Evolutionary conservation across 2,888 invertebrate species (phyloP).

Genomic region (Parnassius apollo): DNA sequence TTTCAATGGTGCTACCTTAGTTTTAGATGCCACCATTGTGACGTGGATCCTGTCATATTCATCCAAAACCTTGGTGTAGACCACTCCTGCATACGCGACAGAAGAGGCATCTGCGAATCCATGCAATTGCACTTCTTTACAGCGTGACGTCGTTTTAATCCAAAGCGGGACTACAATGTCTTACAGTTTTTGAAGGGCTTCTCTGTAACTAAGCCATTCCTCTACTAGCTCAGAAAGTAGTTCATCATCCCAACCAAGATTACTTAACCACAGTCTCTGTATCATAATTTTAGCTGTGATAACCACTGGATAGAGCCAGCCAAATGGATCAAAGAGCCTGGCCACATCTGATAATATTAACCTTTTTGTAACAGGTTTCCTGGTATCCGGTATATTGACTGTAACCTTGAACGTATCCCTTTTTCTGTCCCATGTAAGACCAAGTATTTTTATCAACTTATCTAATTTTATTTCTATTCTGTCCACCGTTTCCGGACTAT

Average conservation of each 20-base stretch:
- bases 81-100: constrained; percentile 29
- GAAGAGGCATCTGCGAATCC: constrained; percentile 34
- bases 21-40: constrained; percentile 28
- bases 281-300: constrained; percentile 30
- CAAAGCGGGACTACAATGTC: neutral
- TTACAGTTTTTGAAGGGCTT: neutral
- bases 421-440: too few relatives aligned
- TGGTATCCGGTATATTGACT: too few relatives aligned
- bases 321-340: constrained; percentile 31
- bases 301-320: constrained; percentile 30
- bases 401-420: too few relatives aligned
- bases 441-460: too few relatives aligned
- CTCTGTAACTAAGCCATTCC: constrained; percentile 24
- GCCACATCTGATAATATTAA: too few relatives aligned
- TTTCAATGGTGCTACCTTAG: constrained; percentile 35
- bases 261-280: constrained; percentile 29
- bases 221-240: constrained; percentile 16
- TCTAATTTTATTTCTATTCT: too few relatives aligned
- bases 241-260: constrained; percentile 31
- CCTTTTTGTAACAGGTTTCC: too few relatives aligned
- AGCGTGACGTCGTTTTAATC: neutral
- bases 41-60: constrained; percentile 15
- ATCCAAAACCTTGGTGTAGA: constrained; percentile 29
- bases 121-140: constrained; percentile 28
- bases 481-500: too few relatives aligned